phyloP scores from a whole-genome alignment of 2,888 invertebrate genomes.

The Prosapia bicincta region DNA sequence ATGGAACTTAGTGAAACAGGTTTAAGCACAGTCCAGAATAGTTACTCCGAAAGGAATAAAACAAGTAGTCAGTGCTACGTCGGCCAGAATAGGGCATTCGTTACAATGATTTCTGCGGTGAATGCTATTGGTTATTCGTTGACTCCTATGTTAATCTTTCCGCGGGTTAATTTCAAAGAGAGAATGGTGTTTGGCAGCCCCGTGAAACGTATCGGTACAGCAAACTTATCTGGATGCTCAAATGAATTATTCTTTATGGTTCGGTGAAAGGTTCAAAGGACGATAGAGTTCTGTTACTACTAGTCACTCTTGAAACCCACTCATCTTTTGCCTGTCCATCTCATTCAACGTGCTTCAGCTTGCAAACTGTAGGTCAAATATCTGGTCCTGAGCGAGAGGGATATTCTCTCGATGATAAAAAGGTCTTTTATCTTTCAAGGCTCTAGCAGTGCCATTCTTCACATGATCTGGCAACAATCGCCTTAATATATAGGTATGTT shows the following conservation, averaged over 20 bases:
- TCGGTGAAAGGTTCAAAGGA: slow-evolving; percentile 4
- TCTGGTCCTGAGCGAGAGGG: too few relatives aligned
- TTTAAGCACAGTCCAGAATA: not conserved
- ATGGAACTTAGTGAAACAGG: not conserved
- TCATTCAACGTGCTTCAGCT: too few relatives aligned
- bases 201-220: slow-evolving; percentile 34
- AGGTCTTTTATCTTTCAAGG: too few relatives aligned
- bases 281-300: not conserved
- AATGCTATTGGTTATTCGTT: not conserved
- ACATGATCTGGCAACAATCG: too few relatives aligned
- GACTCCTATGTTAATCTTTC: slow-evolving; percentile 37
- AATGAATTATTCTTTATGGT: slow-evolving; percentile 16
- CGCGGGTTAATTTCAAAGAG: slow-evolving; percentile 34
- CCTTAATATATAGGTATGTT: too few relatives aligned
- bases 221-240: slow-evolving; percentile 39
- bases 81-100: too few relatives aligned
- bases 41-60: slow-evolving; percentile 1
- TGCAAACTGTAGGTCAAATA: too few relatives aligned
- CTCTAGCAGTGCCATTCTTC: too few relatives aligned
- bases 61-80: not conserved
- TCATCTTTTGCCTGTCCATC: not conserved
- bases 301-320: slow-evolving; percentile 10
- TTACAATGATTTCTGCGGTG: not conserved
- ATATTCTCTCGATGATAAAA: too few relatives aligned
- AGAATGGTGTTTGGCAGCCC: slow-evolving; percentile 40